A percentile compares a stretch with the other conserved stretches of the same genome.
Evolutionary conservation across 2,113 vertebrate species (phyloP).

Genomic region (Mesitornis unicolor): DNA sequence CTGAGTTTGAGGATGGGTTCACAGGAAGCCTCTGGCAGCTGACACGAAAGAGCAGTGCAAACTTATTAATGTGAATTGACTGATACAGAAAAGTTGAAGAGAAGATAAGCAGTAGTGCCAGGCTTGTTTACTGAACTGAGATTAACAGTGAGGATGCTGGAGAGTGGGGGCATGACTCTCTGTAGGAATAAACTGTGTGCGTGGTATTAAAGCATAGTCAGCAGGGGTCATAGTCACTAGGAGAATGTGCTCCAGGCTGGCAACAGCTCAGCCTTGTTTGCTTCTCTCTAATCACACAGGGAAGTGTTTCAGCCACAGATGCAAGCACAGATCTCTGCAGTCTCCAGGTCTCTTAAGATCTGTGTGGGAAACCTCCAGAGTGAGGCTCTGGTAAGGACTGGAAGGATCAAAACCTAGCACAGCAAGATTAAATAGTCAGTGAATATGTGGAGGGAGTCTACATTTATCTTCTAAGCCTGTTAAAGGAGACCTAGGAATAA

Average conservation of each 20-base stretch:
- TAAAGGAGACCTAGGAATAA: background rate
- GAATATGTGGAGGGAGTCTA: background rate
- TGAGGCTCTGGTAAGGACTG: background rate
- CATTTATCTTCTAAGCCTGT: background rate
- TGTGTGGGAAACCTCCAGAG: background rate
- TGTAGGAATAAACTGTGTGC: background rate
- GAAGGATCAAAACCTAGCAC: background rate
- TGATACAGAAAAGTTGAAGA: background rate
- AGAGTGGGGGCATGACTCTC: background rate
- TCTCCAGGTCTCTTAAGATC: background rate
- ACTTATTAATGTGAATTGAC: fast-evolving
- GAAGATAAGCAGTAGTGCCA: background rate
- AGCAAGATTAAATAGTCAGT: background rate
- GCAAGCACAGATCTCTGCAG: background rate
- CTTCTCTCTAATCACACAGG: background rate
- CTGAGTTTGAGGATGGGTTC: background rate
- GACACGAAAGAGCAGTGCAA: background rate
- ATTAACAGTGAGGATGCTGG: background rate
- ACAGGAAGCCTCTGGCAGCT: background rate
- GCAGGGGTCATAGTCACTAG: background rate
- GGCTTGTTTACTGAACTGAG: background rate
- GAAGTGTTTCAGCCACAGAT: background rate
- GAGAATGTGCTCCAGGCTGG: background rate
- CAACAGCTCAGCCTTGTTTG: background rate
- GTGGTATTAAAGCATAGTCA: fast-evolving